Percentiles rank a stretch among this genome's conserved stretches.
Conservation (phyloP, 2,113 vertebrate species). For the Triplophysa tibetana region DNA sequence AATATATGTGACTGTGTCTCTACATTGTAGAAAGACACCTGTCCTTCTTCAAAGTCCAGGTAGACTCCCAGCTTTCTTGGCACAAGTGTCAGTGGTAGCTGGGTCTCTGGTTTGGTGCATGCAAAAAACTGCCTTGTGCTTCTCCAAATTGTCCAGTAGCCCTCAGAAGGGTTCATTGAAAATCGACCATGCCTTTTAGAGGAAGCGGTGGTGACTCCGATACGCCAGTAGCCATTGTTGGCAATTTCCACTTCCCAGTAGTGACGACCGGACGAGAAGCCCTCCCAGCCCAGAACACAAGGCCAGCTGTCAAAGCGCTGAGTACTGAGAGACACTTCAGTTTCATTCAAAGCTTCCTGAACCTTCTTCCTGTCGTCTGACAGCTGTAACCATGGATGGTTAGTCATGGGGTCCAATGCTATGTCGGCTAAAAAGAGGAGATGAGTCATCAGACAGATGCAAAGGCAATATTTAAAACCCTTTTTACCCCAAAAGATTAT, state of each 20-base stretch:
- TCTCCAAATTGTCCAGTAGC: constrained; percentile 58
- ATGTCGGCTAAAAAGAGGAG: constrained; percentile 44
- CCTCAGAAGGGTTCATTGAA: constrained; percentile 45
- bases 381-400: constrained; percentile 55
- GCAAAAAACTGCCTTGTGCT: constrained; percentile 58
- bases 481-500: neutral
- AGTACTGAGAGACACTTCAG: constrained; percentile 28
- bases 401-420: constrained; percentile 59
- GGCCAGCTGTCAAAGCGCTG: constrained; percentile 56
- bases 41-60: constrained; percentile 60
- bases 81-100: constrained; percentile 31
- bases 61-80: constrained; percentile 53
- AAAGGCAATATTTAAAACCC: neutral
- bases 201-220: constrained; percentile 54
- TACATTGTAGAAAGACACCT: constrained; percentile 59
- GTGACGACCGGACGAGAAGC: constrained; percentile 50
- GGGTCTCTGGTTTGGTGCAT: constrained; percentile 48
- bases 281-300: constrained; percentile 54
- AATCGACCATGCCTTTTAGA: constrained; percentile 50
- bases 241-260: constrained; percentile 63
- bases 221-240: constrained; percentile 55
- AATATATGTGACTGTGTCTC: constrained; percentile 52
- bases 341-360: constrained; percentile 34
- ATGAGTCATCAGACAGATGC: neutral
- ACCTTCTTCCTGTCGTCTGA: constrained; percentile 54